Conservation (phyloP, 2,888 invertebrate genomes). For the Cremastinae sp. region DNA sequence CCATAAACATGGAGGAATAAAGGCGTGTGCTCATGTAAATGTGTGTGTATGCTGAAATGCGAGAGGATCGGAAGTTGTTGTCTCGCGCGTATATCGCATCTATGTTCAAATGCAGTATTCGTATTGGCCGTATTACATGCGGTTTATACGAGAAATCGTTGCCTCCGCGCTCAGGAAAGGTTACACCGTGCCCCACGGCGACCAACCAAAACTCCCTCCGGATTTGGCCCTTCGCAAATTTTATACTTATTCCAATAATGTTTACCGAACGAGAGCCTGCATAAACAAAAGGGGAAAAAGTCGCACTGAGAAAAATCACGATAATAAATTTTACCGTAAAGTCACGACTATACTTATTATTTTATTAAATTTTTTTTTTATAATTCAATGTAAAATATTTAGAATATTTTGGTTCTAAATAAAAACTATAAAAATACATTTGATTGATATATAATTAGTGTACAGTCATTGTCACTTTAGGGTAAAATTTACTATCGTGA, state of each 20-base stretch:
- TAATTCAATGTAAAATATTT: too few species aligned
- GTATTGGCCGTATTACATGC: slow-evolving; percentile 29
- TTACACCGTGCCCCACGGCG: slow-evolving; percentile 9
- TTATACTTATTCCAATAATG: slow-evolving; percentile 12
- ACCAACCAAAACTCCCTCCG: slow-evolving; percentile 33
- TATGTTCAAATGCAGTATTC: not conserved
- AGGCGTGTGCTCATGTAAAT: not conserved
- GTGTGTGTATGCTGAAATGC: not conserved
- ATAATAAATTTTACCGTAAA: too few species aligned
- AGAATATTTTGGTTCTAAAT: too few species aligned
- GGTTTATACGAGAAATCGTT: slow-evolving; percentile 37
- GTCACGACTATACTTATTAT: too few species aligned
- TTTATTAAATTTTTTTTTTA: too few species aligned
- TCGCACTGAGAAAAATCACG: too few species aligned
- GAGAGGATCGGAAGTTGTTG: not conserved
- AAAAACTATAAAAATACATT: too few species aligned
- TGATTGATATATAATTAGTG: too few species aligned
- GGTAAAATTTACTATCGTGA: too few species aligned
- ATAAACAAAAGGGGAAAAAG: not conserved
- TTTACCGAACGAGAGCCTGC: not conserved
- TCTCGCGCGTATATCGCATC: not conserved
- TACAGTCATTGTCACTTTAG: too few species aligned
- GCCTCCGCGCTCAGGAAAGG: slow-evolving; percentile 6
- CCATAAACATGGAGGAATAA: not conserved
- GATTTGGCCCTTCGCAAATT: slow-evolving; percentile 14